phyloP scores from a whole-genome alignment of 2,797 vertebrate genomes.

The Gila robusta region DNA sequence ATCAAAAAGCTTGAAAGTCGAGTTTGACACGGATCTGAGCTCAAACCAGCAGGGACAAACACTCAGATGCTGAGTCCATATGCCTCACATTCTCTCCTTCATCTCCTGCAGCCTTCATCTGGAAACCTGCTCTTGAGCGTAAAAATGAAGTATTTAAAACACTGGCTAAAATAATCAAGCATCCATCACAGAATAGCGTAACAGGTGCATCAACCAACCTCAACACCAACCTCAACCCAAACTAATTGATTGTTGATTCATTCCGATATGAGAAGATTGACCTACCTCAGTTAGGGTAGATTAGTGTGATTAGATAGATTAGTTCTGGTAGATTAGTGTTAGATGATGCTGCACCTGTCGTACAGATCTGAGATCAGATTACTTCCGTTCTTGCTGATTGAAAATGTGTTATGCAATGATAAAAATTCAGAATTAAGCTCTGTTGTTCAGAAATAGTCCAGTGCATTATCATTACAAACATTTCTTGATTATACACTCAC shows the following conservation, averaged over 20 bases:
- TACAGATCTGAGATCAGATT: conserved; percentile 1
- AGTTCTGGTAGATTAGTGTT: conserved; percentile 4
- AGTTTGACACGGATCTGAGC: conserved; percentile 58
- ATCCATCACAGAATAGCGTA: background rate
- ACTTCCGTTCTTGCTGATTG: conserved; percentile 2
- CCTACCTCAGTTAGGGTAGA: background rate
- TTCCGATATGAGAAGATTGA: background rate
- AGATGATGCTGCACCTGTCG: conserved; percentile 5
- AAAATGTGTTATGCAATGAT: background rate
- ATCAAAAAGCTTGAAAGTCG: conserved; percentile 53
- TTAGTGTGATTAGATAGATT: conserved; percentile 16
- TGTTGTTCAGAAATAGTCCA: background rate
- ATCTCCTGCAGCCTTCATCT: conserved; percentile 20
- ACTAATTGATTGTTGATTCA: background rate
- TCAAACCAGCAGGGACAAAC: conserved; percentile 54
- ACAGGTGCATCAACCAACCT: background rate
- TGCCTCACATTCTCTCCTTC: conserved; percentile 41
- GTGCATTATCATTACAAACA: background rate
- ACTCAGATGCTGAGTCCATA: conserved; percentile 48
- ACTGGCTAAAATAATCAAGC: background rate
- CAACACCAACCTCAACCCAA: background rate
- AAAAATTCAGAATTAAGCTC: background rate
- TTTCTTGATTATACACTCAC: background rate
- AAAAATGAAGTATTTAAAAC: background rate
- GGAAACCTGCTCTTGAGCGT: background rate